Percentiles rank a stretch among this genome's conserved stretches.
phyloP scores from a whole-genome alignment of 2,797 vertebrate genomes.

The Sphaeramia orbicularis region DNA sequence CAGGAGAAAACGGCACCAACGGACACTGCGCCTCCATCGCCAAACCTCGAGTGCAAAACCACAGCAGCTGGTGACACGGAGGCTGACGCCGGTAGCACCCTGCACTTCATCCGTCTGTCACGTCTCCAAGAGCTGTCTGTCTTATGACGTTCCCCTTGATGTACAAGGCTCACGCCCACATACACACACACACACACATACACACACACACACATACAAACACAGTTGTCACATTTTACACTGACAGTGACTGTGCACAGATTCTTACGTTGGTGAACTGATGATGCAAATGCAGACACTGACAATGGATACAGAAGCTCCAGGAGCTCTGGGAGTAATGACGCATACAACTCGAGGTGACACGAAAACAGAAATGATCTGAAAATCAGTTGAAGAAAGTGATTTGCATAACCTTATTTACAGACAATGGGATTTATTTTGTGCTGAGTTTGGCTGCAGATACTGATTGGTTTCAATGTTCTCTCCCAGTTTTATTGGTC shows the following conservation, averaged over 20 bases:
- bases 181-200: conserved; percentile 8
- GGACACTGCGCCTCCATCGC: conserved; percentile 82
- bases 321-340: neutral
- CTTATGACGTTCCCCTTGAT: conserved; percentile 31
- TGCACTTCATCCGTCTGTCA: conserved; percentile 25
- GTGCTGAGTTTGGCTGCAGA: conserved; percentile 37
- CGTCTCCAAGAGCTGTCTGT: conserved; percentile 18
- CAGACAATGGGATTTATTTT: conserved; percentile 43
- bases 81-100: conserved; percentile 24
- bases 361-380: conserved; percentile 14
- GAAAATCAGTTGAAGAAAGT: conserved; percentile 26
- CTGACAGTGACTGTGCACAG: conserved; percentile 15
- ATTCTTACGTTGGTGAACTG: conserved; percentile 18
- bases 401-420: conserved; percentile 43
- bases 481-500: conserved; percentile 81
- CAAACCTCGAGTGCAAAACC: conserved; percentile 82
- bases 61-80: conserved; percentile 75
- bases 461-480: conserved; percentile 57
- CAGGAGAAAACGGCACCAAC: conserved; percentile 90
- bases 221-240: conserved; percentile 1
- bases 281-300: conserved; percentile 31
- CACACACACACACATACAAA: neutral
- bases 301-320: conserved; percentile 2
- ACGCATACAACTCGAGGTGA: conserved; percentile 15
- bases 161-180: neutral